Evolutionary conservation across 2,888 invertebrate genomes (phyloP), one percentile per base, ranked within the genome.

Genomic region (Chrysodeixis includens): DNA sequence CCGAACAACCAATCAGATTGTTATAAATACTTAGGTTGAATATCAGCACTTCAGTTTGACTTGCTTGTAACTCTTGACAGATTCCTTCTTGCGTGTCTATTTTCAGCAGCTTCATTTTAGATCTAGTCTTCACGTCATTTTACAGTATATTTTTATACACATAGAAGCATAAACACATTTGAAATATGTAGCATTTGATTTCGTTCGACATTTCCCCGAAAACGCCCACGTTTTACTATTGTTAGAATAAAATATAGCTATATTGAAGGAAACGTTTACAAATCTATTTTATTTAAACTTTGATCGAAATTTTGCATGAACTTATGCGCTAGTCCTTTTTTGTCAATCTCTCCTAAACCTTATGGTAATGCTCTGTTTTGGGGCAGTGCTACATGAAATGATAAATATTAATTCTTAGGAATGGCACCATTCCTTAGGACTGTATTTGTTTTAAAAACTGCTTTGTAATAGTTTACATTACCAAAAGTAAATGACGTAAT

Each of bases 181-280:
- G 35, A 62, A 59, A 52, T 72, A 62, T 59, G 40, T 63, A 65
- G 22, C 62, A 40, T 56, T 66, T 65, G 62, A 72, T 63, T 72
- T 35, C 40, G 60, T 62, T 66, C 64, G 64, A 67, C 66, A 61
- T 63, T 67, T 70, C 44, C 52, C 40, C 32, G 46, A 26, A 65
- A 57, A 54, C 62, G 30, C 62, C 70, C 20, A 74, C 78, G 56
- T 22, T 58, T 46, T 55, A 22, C 52, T 74, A 78, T 70, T 74
- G 66, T 70, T 74, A 61, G 66, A 63, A 58, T 56, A 53, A 64
- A 62, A 64, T 66, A 63, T 66, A 32, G 55, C 30, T 61, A 30
- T 63, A 20, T 20, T 26, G 44, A 58, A 20, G 30, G 20, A 30
- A 16, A 12, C 51, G 40, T 44, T 40, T 49, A 57, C 54, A 62